Conservation (phyloP, 2,888 invertebrate genomes). For the Leucozona laternaria region DNA sequence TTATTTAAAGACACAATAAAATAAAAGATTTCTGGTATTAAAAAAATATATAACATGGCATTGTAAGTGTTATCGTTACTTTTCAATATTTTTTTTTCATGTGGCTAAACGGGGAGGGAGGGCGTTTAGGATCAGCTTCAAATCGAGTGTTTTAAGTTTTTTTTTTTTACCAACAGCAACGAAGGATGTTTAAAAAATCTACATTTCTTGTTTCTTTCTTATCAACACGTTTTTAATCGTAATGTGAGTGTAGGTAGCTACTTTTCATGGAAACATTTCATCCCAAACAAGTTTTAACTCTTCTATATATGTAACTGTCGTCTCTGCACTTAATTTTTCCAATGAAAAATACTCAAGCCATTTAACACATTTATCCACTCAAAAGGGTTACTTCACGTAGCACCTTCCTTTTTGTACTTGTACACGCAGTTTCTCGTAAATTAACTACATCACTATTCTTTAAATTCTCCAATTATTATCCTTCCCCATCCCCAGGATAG, state of each 20-base stretch:
- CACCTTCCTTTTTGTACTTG: constrained; percentile 6
- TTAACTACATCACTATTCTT: not conserved
- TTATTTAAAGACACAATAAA: no score
- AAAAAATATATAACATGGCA: no score
- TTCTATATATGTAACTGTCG: not conserved
- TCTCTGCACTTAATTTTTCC: not conserved
- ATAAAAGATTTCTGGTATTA: no score
- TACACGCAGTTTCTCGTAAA: constrained; percentile 10
- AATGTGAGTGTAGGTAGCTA: not conserved
- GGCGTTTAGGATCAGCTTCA: no score
- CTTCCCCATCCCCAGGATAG: not conserved
- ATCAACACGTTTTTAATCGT: not conserved
- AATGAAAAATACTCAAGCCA: constrained; percentile 29
- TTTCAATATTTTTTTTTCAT: no score
- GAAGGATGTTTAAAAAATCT: not conserved
- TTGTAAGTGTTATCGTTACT: no score
- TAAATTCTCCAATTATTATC: not conserved
- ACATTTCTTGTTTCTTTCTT: not conserved
- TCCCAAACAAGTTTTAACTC: not conserved
- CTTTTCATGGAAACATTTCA: not conserved
- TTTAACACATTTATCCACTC: constrained; percentile 55
- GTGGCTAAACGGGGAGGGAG: no score
- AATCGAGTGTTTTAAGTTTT: no score
- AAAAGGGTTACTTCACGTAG: constrained; percentile 20
- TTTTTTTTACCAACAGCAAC: no score